Conservation (phyloP, 2,113 vertebrate species). For the Aspiorhynchus laticeps region DNA sequence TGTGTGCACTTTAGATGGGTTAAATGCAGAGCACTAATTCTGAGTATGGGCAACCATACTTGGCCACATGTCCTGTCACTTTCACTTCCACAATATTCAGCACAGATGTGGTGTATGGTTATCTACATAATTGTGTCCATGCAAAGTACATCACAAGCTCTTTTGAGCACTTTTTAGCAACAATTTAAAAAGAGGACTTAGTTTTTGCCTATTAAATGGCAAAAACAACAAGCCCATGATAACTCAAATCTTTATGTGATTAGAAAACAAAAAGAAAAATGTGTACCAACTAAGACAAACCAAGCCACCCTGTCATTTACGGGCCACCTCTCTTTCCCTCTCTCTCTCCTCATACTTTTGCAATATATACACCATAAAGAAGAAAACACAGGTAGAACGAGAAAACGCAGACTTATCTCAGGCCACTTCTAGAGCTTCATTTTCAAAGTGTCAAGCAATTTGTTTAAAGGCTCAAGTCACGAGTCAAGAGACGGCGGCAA, state of each 20-base stretch:
- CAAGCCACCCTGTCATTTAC: neutral
- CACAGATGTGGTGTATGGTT: neutral
- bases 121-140: neutral
- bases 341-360: neutral
- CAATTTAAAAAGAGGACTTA: neutral
- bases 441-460: slow-evolving; percentile 88
- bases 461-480: slow-evolving; percentile 83
- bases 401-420: slow-evolving; percentile 76
- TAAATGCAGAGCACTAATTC: no score
- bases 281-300: neutral
- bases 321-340: neutral
- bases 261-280: neutral
- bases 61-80: no score
- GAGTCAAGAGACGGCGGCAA: slow-evolving; percentile 67
- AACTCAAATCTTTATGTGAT: neutral
- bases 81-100: no score
- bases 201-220: neutral
- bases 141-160: neutral
- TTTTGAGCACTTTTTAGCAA: neutral
- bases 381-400: slow-evolving; percentile 41
- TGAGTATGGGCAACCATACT: no score
- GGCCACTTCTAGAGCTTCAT: slow-evolving; percentile 87
- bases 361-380: neutral
- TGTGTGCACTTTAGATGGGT: no score
- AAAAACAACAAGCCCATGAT: neutral